phyloP scores from a whole-genome alignment of 2,797 vertebrate genomes.

The Rhabdophis nuchalis region DNA sequence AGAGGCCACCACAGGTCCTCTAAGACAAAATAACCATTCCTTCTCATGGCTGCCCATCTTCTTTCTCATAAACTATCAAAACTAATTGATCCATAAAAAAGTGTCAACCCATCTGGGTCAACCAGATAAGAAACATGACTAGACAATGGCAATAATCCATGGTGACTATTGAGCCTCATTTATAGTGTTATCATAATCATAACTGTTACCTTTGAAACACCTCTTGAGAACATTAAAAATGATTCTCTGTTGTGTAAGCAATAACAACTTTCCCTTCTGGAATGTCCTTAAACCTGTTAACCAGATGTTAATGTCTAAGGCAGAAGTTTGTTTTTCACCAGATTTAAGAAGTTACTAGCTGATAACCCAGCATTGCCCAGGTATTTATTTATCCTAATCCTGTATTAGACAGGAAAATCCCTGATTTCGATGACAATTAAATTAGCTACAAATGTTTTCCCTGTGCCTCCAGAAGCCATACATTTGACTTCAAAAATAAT shows the following conservation, averaged over 20 bases:
- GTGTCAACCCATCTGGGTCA: neutral
- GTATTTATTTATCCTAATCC: too few species aligned
- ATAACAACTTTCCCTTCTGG: neutral
- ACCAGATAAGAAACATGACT: neutral
- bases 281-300: neutral
- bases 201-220: neutral
- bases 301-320: too few species aligned
- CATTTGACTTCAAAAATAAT: too few species aligned
- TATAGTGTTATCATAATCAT: neutral
- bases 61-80: neutral
- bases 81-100: neutral
- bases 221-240: neutral
- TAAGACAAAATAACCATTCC: neutral
- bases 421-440: too few species aligned
- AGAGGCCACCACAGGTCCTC: neutral
- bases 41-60: neutral
- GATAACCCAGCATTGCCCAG: too few species aligned
- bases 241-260: neutral
- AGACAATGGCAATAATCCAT: neutral
- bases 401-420: too few species aligned
- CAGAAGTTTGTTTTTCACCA: neutral
- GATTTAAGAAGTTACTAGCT: neutral
- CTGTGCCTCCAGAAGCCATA: too few species aligned
- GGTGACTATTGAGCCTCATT: neutral
- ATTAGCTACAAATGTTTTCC: too few species aligned